phyloP scores from a whole-genome alignment of 2,113 vertebrate genomes.

The Falcunculus frontatus region DNA sequence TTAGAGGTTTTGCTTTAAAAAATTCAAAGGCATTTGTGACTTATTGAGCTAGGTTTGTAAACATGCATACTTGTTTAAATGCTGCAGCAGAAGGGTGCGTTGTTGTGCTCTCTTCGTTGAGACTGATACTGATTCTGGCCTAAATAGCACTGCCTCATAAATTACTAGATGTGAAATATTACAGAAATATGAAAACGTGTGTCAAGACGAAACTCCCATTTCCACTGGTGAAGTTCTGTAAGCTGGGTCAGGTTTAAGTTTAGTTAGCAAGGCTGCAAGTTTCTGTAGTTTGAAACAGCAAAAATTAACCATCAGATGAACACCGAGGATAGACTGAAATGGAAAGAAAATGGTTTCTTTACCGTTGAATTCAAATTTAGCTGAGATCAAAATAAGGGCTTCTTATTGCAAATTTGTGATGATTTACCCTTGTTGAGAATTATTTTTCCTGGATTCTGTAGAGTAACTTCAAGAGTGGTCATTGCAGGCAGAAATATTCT shows the following conservation, averaged over 20 bases:
- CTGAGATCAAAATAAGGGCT: conserved; percentile 20
- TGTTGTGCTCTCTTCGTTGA: background rate
- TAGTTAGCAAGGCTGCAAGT: background rate
- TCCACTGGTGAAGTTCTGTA: conserved; percentile 33
- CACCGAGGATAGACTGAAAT: background rate
- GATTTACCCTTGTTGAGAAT: conserved; percentile 28
- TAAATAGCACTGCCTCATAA: background rate
- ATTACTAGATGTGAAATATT: conserved; percentile 22
- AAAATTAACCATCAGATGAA: conserved; percentile 1
- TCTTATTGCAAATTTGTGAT: background rate
- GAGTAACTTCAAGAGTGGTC: conserved; percentile 9
- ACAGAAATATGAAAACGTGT: background rate
- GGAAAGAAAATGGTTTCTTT: background rate
- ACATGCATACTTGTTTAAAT: background rate
- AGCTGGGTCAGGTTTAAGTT: background rate
- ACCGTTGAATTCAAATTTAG: background rate
- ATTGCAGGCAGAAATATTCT: background rate
- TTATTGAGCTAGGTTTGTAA: background rate
- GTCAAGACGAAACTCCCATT: conserved; percentile 32
- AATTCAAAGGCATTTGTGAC: background rate
- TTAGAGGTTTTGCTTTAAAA: background rate
- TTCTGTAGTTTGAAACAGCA: conserved; percentile 45
- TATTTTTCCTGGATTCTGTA: conserved; percentile 37
- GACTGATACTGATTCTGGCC: background rate
- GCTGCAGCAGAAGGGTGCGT: background rate